Evolutionary conservation across 1,140 invertebrate genomes (phyloP).

Genomic region (Probaryconus sp.): DNA sequence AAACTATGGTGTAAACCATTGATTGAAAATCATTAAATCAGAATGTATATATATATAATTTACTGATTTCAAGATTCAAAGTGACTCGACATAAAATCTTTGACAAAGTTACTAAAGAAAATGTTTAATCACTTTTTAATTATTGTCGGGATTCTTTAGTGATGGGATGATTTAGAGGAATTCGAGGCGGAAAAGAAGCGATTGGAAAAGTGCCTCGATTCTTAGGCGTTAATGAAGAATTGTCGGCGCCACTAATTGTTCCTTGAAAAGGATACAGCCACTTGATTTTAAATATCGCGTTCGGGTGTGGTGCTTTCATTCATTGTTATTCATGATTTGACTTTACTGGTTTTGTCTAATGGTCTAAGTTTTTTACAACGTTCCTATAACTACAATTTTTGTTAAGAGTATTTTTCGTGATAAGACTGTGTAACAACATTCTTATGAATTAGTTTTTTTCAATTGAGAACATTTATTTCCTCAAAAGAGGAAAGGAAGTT

Average conservation of each 20-base stretch:
- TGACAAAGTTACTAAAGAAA: not conserved
- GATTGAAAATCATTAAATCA: too few relatives aligned
- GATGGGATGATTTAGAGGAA: not conserved
- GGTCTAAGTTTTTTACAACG: too few relatives aligned
- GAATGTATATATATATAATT: too few relatives aligned
- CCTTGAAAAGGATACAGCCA: constrained; percentile 61
- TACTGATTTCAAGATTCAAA: too few relatives aligned
- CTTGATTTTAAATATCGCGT: constrained; percentile 34
- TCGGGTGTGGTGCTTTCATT: constrained; percentile 66
- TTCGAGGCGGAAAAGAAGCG: not conserved
- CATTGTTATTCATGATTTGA: constrained; percentile 39
- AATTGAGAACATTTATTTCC: too few relatives aligned
- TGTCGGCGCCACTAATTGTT: constrained; percentile 56
- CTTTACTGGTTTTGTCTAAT: too few relatives aligned
- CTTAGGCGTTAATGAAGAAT: constrained; percentile 59
- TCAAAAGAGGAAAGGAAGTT: too few relatives aligned
- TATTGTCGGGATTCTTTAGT: constrained; percentile 2
- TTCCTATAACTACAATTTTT: too few relatives aligned
- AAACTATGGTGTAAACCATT: too few relatives aligned
- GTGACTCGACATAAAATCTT: constrained; percentile 4
- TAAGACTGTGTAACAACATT: too few relatives aligned
- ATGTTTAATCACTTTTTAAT: constrained; percentile 31
- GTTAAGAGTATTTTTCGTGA: too few relatives aligned
- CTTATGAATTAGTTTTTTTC: too few relatives aligned
- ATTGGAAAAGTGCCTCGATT: constrained; percentile 22